A percentile compares a stretch with the other conserved stretches of the same genome.
Conservation (phyloP, 2,113 vertebrate species). For the Herpailurus yagouaroundi region DNA sequence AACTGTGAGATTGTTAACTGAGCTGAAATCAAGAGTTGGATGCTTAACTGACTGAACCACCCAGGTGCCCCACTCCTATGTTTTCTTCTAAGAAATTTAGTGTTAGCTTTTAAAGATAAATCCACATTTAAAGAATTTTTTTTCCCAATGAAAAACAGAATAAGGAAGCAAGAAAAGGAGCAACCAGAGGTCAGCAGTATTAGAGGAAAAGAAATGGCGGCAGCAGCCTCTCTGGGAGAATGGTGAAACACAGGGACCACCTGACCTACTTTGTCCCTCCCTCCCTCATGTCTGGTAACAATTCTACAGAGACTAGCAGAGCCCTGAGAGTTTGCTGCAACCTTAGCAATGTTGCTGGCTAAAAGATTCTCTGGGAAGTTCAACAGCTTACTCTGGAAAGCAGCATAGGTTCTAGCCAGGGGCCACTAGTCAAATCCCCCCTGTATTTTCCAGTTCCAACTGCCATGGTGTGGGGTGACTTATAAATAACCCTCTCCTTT, state of each 20-base stretch:
- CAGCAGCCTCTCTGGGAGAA: neutral
- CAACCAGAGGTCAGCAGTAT: neutral
- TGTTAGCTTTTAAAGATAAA: neutral
- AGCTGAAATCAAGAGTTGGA: no score
- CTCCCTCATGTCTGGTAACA: neutral
- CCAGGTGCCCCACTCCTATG: neutral
- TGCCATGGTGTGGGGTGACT: neutral
- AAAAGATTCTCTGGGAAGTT: neutral
- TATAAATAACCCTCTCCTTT: neutral
- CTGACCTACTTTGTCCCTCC: neutral
- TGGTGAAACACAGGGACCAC: neutral
- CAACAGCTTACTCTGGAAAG: neutral
- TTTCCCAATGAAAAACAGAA: neutral
- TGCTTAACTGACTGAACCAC: no score
- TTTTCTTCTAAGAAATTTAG: constrained; percentile 3
- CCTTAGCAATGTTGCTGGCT: neutral
- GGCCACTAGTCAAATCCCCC: neutral
- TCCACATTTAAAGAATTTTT: neutral
- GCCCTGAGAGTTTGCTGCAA: neutral
- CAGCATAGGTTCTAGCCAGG: neutral
- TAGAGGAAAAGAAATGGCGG: neutral
- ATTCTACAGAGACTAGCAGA: neutral
- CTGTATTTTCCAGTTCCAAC: neutral
- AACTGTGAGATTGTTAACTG: no score
- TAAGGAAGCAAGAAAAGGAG: neutral